These are phyloP conservation scores for Saccostrea cuccullata DNA, from an alignment of 1,140 invertebrate species.

Conservation along the genomic window DNA sequence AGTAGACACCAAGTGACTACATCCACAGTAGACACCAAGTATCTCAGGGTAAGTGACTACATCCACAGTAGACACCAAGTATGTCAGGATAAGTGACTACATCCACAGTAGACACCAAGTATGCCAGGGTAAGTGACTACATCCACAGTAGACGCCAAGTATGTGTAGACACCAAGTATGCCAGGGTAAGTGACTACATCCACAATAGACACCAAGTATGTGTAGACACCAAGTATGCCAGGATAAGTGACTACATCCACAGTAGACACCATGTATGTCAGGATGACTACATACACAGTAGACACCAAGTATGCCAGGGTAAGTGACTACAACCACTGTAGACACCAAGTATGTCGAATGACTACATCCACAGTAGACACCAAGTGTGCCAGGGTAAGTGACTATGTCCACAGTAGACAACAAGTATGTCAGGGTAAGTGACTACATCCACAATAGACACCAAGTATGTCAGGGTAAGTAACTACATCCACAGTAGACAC, in stretches of 20 bases:
- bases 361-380: conserved; percentile 57
- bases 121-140: conserved; percentile 11
- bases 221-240: conserved; percentile 63
- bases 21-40: too few species aligned
- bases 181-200: conserved; percentile 56
- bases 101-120: conserved; percentile 36
- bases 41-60: conserved; percentile 76
- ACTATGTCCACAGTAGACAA: background rate
- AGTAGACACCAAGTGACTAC: conserved; percentile 40
- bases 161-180: too few species aligned
- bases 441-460: background rate
- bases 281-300: conserved; percentile 59
- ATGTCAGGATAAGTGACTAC: conserved; percentile 72
- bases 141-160: conserved; percentile 49
- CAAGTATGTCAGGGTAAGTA: conserved; percentile 65
- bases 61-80: conserved; percentile 79
- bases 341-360: conserved; percentile 63
- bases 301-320: conserved; percentile 50
- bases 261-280: conserved; percentile 77
- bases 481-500: conserved; percentile 11
- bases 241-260: conserved; percentile 78
- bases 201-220: background rate
- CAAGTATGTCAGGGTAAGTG: conserved; percentile 39
- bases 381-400: conserved; percentile 74
- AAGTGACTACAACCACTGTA: background rate